phyloP scores from a whole-genome alignment of 2,113 vertebrate genomes.

The Elachura formosa region DNA sequence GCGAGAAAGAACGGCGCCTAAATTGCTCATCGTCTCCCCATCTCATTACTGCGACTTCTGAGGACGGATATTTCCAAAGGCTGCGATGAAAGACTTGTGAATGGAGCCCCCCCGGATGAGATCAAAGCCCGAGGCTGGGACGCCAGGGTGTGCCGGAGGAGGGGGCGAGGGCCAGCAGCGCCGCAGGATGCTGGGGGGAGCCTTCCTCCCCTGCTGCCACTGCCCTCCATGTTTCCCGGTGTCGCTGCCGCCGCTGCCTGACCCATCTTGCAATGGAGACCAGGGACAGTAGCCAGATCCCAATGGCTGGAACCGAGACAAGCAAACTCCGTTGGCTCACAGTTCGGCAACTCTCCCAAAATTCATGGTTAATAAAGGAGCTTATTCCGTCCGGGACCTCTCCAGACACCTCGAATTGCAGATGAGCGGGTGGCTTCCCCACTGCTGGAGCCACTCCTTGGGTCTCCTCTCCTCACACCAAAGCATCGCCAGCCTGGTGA shows the following conservation, averaged over 20 bases:
- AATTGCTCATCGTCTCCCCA: conserved; percentile 77
- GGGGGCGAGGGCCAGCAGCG: conserved; percentile 59
- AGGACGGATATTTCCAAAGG: conserved; percentile 75
- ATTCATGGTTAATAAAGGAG: background rate
- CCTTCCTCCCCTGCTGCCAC: conserved; percentile 61
- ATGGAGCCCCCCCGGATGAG: conserved; percentile 73
- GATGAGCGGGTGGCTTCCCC: background rate
- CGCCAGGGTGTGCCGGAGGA: conserved; percentile 59
- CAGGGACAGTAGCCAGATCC: conserved; percentile 48
- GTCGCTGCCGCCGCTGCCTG: conserved; percentile 68
- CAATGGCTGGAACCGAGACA: background rate
- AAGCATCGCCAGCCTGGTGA: background rate
- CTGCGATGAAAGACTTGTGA: conserved; percentile 75
- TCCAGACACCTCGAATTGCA: background rate
- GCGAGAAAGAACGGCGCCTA: conserved; percentile 54
- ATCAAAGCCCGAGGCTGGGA: conserved; percentile 77
- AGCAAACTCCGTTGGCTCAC: background rate
- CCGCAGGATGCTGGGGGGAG: conserved; percentile 73
- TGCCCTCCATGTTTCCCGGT: conserved; percentile 77
- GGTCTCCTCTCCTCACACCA: background rate
- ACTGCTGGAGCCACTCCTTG: background rate
- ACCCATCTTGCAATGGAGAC: conserved; percentile 81
- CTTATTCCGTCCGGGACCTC: background rate
- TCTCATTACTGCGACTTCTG: conserved; percentile 84
- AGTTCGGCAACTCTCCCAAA: conserved; percentile 7